Percentiles rank a stretch among this genome's conserved stretches.
Conservation (phyloP, 1,140 invertebrate genomes). For the Sycophila sp. region DNA sequence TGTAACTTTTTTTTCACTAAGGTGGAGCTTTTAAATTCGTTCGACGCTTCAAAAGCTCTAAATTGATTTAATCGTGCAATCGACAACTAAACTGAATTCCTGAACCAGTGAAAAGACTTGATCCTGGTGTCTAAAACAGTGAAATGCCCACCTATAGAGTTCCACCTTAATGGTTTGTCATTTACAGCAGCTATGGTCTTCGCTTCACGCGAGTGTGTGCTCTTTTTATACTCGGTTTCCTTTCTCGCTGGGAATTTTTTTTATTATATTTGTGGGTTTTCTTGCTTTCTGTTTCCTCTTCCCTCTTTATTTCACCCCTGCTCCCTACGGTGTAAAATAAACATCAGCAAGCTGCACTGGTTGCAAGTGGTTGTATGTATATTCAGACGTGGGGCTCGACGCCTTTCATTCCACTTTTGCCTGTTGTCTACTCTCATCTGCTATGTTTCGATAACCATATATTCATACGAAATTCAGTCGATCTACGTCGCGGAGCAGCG, state of each 20-base stretch:
- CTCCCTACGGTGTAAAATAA: not conserved
- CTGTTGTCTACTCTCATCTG: not conserved
- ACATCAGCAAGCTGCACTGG: not conserved
- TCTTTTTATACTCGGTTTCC: not conserved
- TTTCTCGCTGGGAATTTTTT: not conserved
- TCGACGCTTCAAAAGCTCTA: too few relatives aligned
- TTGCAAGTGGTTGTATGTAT: not conserved
- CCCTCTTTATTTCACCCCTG: too few relatives aligned
- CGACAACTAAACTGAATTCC: too few relatives aligned
- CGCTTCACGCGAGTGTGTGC: not conserved
- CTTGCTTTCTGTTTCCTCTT: too few relatives aligned
- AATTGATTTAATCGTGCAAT: too few relatives aligned
- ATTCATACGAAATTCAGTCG: not conserved
- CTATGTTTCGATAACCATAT: not conserved
- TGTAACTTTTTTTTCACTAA: too few relatives aligned
- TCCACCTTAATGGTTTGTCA: not conserved
- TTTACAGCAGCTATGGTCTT: conserved; percentile 1
- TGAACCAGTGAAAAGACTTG: too few relatives aligned
- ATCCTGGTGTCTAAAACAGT: too few relatives aligned
- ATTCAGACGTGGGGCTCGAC: too few relatives aligned
- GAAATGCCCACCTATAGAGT: not conserved
- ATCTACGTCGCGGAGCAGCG: not conserved
- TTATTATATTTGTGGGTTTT: not conserved
- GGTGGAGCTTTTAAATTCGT: too few relatives aligned
- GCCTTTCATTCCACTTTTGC: not conserved